These are phyloP conservation scores for Champsocephalus esox DNA, from an alignment of 2,797 vertebrate genomes.

Conservation along the genomic window DNA sequence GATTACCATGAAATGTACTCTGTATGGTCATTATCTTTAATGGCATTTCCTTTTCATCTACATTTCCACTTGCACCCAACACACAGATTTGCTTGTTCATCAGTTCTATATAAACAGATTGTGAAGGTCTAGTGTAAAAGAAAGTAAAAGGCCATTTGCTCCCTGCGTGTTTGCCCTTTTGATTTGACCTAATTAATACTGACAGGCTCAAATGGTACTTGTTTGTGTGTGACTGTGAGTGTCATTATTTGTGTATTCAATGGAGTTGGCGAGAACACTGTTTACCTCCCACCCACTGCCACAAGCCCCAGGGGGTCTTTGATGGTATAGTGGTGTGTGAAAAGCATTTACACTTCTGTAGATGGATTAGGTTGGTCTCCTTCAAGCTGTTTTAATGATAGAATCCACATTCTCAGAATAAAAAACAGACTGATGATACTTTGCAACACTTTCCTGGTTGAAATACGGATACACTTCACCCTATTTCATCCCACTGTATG, in stretches of 20 bases:
- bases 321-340: constrained; percentile 56
- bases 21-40: not conserved
- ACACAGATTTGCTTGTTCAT: not conserved
- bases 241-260: constrained; percentile 55
- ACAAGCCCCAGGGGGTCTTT: constrained; percentile 60
- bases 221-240: constrained; percentile 35
- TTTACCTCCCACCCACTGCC: constrained; percentile 61
- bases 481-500: not conserved
- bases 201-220: constrained; percentile 29
- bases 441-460: not conserved
- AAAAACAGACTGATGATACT: not conserved
- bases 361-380: constrained; percentile 25
- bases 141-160: constrained; percentile 1
- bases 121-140: constrained; percentile 5
- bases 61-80: not conserved
- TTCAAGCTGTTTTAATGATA: constrained; percentile 39
- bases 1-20: not conserved
- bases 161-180: constrained; percentile 24
- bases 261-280: constrained; percentile 23
- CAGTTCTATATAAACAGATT: not conserved
- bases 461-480: not conserved
- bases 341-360: constrained; percentile 46
- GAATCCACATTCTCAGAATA: constrained; percentile 11
- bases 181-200: constrained; percentile 45
- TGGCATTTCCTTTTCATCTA: not conserved